Conservation (phyloP, 2,797 vertebrate genomes). For the Neosalanx taihuensis region DNA sequence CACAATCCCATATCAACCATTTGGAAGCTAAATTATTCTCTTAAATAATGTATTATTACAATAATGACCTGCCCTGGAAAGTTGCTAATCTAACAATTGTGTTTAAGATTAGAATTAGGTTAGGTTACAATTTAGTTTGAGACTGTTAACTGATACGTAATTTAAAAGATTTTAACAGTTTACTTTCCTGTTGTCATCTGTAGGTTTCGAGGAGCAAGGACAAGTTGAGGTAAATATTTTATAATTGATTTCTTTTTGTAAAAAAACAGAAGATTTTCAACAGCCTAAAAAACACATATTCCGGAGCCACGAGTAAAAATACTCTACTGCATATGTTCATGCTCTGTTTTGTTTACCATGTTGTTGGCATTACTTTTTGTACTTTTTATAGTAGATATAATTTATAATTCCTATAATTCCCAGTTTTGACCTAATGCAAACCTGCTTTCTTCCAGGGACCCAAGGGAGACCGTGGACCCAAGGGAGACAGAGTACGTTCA, state of each 20-base stretch:
- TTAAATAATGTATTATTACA: no score
- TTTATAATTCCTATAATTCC: not conserved
- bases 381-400: not conserved
- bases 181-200: constrained; percentile 18
- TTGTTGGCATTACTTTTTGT: no score
- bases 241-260: not conserved
- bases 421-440: not conserved
- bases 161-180: not conserved
- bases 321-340: no score
- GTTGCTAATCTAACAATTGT: no score
- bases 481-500: constrained; percentile 84
- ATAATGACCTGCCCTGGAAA: no score
- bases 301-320: no score
- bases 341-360: no score
- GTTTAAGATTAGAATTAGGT: not conserved
- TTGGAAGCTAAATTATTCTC: no score
- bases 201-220: constrained; percentile 60
- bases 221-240: constrained; percentile 69
- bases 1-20: no score
- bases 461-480: constrained; percentile 83
- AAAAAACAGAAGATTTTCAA: constrained; percentile 11
- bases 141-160: not conserved
- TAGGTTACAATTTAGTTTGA: not conserved
- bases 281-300: not conserved
- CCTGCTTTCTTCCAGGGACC: constrained; percentile 69